Base-by-base conservation (phyloP, 2,888 invertebrate species). In the Scelioninae gen. 2 region DNA sequence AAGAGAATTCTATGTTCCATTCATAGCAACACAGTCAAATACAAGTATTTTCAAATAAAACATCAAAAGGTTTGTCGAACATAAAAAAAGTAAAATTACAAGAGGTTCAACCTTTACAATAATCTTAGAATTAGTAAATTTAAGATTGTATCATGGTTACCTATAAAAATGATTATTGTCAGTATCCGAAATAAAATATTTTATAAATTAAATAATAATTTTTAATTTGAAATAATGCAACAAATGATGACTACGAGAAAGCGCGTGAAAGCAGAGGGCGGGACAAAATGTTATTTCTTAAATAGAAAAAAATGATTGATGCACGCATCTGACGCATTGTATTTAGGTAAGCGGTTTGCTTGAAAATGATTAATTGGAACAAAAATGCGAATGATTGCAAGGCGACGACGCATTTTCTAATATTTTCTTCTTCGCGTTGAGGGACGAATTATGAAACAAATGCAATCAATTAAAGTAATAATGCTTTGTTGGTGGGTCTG, bases 381-480 rank as follows among this genome's bases (percentile, higher is more conserved):
- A 22, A 39, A 22, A 37, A 50, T 18, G 41, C 13, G 13, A 28
- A 31, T 18, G 35, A 43, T 7, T 13, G 7, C 16, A 52, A 61
- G 5, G 25, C 28, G 7, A 3, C 46, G 25, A 25, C 25, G 28
- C 11, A 13, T 48, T 46, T 39, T 13, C 11, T 0, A 35, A 3
- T 6, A 4, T 25, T 25, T 25, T 25, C 6, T 6, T 25, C 25
- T 6, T 25, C 6, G 6, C 25, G 6, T 25, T n/a, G 16, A 18
- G 33, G 7, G 31, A 63, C 28, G 11, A 48, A 25, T 55, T 39
- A n/a, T 28, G 35, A 46, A 61, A 64, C 33, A 48, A 58, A 61
- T 37, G 60, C 58, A 61, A 64, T 61, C 43, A 70, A 73, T 75
- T 64, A 65, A 70, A 69, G 50, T 67, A 60, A 73, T 67, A 46